These are phyloP conservation scores for Dasypus novemcinctus DNA, from an alignment of 2,113 vertebrate genomes.

Conservation along the genomic window DNA sequence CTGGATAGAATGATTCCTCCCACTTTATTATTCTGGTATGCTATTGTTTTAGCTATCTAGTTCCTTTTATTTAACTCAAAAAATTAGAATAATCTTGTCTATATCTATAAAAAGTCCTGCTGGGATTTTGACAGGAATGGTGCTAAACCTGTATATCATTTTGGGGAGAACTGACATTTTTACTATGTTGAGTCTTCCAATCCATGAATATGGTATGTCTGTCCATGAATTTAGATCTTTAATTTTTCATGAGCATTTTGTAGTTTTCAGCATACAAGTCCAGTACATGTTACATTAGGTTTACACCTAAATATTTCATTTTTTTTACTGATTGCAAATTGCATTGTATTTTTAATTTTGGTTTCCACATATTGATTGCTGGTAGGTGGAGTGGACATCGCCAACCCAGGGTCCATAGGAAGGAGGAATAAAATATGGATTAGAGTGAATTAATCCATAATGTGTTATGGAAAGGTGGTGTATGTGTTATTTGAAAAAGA, in stretches of 20 bases:
- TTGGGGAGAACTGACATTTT: not conserved
- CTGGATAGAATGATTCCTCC: not conserved
- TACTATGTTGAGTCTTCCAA: not conserved
- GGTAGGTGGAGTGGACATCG: not conserved
- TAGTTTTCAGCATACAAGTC: not conserved
- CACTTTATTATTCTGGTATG: constrained; percentile 11
- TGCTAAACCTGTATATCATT: constrained; percentile 11
- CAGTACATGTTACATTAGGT: constrained; percentile 16
- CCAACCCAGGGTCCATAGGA: no score
- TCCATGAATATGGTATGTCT: not conserved
- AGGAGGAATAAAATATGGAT: no score
- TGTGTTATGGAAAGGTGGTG: not conserved
- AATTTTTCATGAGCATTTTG: not conserved
- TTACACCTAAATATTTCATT: not conserved
- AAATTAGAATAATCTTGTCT: constrained; percentile 30
- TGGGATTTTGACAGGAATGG: not conserved
- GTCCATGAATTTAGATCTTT: not conserved
- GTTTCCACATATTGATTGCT: not conserved
- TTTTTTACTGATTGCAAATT: not conserved
- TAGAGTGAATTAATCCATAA: no score
- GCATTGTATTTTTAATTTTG: constrained; percentile 18
- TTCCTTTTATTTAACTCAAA: constrained; percentile 19
- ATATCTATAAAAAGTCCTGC: no score
- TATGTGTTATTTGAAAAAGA: not conserved
- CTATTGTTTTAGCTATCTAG: constrained; percentile 26